A percentile compares a stretch with the other conserved stretches of the same genome.
Evolutionary conservation across 2,888 invertebrate genomes (phyloP).

Genomic region (Pterostichus madidus): DNA sequence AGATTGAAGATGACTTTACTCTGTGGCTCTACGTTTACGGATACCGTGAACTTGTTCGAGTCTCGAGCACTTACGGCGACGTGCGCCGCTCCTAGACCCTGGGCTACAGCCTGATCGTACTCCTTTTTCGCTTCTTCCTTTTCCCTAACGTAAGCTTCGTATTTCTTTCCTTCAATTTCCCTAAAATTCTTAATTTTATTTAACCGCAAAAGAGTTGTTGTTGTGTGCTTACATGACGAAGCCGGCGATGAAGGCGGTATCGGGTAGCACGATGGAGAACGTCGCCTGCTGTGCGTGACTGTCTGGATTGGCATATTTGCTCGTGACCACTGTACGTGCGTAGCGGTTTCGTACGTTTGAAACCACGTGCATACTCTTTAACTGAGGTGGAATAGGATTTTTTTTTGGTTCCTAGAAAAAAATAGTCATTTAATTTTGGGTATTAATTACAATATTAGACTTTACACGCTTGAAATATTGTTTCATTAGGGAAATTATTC

Average conservation of each 20-base stretch:
- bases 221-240: conserved; percentile 79
- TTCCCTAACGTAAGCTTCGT: conserved; percentile 60
- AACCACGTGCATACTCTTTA: conserved; percentile 59
- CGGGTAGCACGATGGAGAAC: conserved; percentile 84
- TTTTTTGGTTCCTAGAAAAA: not conserved
- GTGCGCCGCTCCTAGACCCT: conserved; percentile 82
- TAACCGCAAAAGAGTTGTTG: not conserved
- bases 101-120: conserved; percentile 78
- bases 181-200: conserved; percentile 1
- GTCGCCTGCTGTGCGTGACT: conserved; percentile 81
- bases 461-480: not conserved
- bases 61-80: conserved; percentile 83
- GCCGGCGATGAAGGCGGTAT: conserved; percentile 85
- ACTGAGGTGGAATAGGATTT: conserved; percentile 13
- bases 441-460: not conserved
- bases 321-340: conserved; percentile 83
- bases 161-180: conserved; percentile 59
- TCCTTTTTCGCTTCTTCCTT: conserved; percentile 63
- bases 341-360: conserved; percentile 84
- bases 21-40: conserved; percentile 83
- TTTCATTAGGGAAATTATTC: no score
- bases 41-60: conserved; percentile 85
- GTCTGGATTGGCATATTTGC: conserved; percentile 82
- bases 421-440: no score
- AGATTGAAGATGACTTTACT: conserved; percentile 84